These are phyloP conservation scores for Portunus trituberculatus DNA, from an alignment of 1,140 invertebrate genomes.

Conservation along the genomic window DNA sequence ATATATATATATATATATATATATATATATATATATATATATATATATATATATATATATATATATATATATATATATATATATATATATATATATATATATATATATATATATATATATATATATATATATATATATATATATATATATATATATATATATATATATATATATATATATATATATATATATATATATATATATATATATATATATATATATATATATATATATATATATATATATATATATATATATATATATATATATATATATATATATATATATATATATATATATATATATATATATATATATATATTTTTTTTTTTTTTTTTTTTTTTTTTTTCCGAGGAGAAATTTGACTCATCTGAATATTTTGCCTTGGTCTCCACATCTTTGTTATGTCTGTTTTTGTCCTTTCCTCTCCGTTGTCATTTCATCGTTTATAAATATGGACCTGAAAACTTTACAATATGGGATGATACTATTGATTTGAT, in stretches of 20 bases:
- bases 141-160: neutral
- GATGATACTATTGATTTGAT: too few species aligned
- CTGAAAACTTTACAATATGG: too few species aligned
- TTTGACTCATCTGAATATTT: too few species aligned
- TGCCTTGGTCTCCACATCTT: too few species aligned
- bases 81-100: conserved; percentile 22
- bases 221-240: conserved; percentile 10
- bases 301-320: conserved; percentile 22
- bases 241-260: neutral
- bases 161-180: conserved; percentile 26
- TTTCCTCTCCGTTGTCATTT: too few species aligned
- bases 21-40: neutral
- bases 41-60: neutral
- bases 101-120: neutral
- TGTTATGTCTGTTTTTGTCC: too few species aligned
- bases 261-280: neutral
- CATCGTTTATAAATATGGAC: too few species aligned
- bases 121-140: conserved; percentile 28
- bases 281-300: neutral
- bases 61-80: neutral
- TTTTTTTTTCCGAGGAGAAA: too few species aligned
- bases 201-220: neutral
- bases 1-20: conserved; percentile 10
- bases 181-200: neutral
- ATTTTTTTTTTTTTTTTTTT: neutral